Evolutionary conservation across 2,888 invertebrate species (phyloP).

Genomic region (Ornithoptera alexandrae): DNA sequence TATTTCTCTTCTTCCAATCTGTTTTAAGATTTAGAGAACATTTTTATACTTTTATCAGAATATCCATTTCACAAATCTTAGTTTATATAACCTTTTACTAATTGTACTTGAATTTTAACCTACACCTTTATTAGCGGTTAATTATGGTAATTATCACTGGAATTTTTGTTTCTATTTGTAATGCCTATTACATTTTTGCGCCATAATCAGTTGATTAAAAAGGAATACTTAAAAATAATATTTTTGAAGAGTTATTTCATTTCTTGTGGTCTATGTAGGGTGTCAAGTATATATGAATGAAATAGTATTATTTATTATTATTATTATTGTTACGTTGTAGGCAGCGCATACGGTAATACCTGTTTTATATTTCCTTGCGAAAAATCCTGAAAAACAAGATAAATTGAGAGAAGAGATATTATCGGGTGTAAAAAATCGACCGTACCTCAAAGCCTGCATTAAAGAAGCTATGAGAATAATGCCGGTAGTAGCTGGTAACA

Average conservation of each 20-base stretch:
- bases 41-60: too few relatives aligned
- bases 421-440: conserved; percentile 53
- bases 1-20: too few relatives aligned
- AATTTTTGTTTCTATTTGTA: too few relatives aligned
- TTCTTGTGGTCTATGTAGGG: background rate
- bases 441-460: conserved; percentile 84
- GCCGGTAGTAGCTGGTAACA: conserved; percentile 81
- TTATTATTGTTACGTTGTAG: conserved; percentile 51
- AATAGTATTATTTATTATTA: background rate
- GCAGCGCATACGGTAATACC: conserved; percentile 78
- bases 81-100: too few relatives aligned
- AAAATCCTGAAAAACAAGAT: conserved; percentile 82
- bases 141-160: too few relatives aligned
- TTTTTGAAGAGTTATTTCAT: background rate
- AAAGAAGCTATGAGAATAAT: conserved; percentile 84
- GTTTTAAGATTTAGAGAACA: too few relatives aligned
- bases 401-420: conserved; percentile 80
- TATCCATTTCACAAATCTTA: too few relatives aligned
- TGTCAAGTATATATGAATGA: background rate
- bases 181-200: too few relatives aligned
- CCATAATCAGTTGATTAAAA: too few relatives aligned
- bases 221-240: too few relatives aligned
- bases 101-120: too few relatives aligned
- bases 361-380: conserved; percentile 81
- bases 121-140: too few relatives aligned